These are phyloP conservation scores for Pygmarrhopalites habei DNA, from an alignment of 1,140 invertebrate genomes.

Conservation along the genomic window DNA sequence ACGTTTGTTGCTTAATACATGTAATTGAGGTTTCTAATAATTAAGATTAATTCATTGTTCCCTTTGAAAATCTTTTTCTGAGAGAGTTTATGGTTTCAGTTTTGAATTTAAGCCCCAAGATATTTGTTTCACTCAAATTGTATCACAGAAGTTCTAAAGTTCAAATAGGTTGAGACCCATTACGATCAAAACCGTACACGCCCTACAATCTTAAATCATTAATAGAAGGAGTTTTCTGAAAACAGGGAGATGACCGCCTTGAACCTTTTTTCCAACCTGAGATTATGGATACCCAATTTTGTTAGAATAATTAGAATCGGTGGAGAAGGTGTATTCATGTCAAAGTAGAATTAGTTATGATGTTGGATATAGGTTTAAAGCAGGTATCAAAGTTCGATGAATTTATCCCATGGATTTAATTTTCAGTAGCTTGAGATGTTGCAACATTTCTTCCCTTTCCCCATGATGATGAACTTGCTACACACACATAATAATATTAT, in stretches of 20 bases:
- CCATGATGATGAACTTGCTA: no score
- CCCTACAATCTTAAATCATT: constrained; percentile 17
- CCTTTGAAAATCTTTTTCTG: no score
- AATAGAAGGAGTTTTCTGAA: constrained; percentile 13
- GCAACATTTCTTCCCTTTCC: not conserved
- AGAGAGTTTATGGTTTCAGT: no score
- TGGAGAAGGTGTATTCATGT: constrained; percentile 15
- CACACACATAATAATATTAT: no score
- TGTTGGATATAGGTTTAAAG: constrained; percentile 5
- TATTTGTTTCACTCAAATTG: no score
- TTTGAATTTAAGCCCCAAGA: no score
- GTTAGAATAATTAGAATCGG: constrained; percentile 14
- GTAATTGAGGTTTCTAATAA: no score
- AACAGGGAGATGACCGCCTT: constrained; percentile 11
- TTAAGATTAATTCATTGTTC: no score
- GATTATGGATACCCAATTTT: not conserved
- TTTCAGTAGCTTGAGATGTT: constrained; percentile 12
- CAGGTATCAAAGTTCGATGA: not conserved
- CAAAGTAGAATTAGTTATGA: constrained; percentile 11
- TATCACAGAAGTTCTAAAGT: not conserved
- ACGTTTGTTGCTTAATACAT: no score
- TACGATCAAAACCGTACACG: constrained; percentile 9
- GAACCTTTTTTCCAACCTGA: not conserved
- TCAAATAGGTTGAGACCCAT: constrained; percentile 4
- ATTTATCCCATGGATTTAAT: constrained; percentile 10